Evolutionary conservation across 1,140 invertebrate species (phyloP), one percentile per base, ranked within the genome.

Genomic region (Lepidurus apus): DNA sequence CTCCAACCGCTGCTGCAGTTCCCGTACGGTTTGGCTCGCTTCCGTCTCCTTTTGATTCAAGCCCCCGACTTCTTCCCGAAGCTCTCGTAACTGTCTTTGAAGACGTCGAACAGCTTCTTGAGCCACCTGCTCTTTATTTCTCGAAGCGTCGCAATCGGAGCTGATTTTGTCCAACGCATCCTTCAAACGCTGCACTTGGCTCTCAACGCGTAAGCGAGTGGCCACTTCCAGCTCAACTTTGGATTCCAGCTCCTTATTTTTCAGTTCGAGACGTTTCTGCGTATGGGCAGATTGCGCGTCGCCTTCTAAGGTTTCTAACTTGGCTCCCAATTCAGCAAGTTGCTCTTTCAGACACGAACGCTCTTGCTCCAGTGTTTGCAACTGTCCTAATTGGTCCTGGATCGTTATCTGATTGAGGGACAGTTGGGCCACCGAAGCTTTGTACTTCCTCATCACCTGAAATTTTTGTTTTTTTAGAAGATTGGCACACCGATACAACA

Each of bases 381-480:
- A 92, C 80, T 93, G 90, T 9, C 91, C 90, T 45, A 91, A 90
- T 74, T 94, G 91, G 82, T 97, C 94, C 73, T 93, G 90, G 17
- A 95, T 85, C 79, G 90, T 91, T 77, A 88, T 89, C 82, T 97
- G 94, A 83, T 97, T 94, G 1, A 91, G 87, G 34, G 93, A 93
- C 74, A 96, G 87, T 82, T 96, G 93, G 82, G 92, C 91, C 0
- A 97, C 94, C 17, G 92, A 89, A 6, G 92, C 89, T 80, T 95
- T 93, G 86, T 96, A 97, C 84, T 97, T 97, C 85, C 95, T 96
- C 87, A 97, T 87, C 7, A 95, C 87, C 89, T 91, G 84, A 17
- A 80, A 80, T n/a, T 80, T 13, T 34, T 78, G 21, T 47, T 42
- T 47, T 77, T 74, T 73, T 1, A 45, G 53, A 1, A 65, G 21